Conservation (phyloP, 2,888 invertebrate genomes). For the Chaitophorus viminalis region DNA sequence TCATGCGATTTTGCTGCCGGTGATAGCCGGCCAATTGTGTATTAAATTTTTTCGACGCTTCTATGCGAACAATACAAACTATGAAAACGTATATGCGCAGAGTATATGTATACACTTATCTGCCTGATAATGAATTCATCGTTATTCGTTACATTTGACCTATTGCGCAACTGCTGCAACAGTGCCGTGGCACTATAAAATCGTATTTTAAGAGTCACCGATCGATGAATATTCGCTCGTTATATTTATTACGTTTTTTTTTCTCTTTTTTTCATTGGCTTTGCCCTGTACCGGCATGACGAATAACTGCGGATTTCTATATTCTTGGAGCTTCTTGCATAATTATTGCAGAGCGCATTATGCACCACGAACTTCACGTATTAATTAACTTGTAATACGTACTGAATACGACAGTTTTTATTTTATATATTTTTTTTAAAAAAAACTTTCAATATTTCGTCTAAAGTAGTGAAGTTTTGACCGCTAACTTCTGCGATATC, state of each 20-base stretch:
- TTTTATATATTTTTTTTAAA: background rate
- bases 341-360: too few relatives aligned
- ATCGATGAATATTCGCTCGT: background rate
- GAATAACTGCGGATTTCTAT: background rate
- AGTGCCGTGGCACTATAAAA: background rate
- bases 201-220: background rate
- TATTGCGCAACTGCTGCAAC: background rate
- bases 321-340: background rate
- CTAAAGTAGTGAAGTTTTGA: too few relatives aligned
- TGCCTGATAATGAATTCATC: background rate
- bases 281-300: background rate
- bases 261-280: background rate
- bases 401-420: background rate
- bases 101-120: background rate
- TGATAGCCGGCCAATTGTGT: background rate
- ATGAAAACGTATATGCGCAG: background rate
- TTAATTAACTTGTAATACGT: too few relatives aligned
- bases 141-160: constrained; percentile 10
- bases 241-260: background rate
- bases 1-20: background rate
- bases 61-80: background rate
- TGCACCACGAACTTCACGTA: too few relatives aligned
- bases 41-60: background rate
- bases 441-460: background rate
- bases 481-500: too few relatives aligned